Evolutionary conservation across 1,140 invertebrate genomes (phyloP).

Genomic region (Harpegnathos saltator): DNA sequence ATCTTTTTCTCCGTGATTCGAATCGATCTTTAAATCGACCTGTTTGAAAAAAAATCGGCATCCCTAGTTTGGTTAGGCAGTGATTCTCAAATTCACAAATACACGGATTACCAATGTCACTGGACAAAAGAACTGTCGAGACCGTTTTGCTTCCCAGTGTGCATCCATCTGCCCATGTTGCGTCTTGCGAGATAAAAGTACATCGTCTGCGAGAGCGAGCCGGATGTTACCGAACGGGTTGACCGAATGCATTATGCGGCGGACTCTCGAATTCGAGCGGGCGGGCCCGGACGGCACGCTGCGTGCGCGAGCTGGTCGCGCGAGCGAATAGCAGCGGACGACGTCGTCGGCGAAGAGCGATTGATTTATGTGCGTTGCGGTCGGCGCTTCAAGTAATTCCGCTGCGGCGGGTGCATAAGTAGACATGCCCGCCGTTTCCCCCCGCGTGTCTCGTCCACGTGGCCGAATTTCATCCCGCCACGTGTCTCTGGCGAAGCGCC

Average conservation of each 20-base stretch:
- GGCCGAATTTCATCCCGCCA: not conserved
- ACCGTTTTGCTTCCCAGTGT: no score
- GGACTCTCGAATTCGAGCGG: slow-evolving; percentile 22
- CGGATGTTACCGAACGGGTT: slow-evolving; percentile 1
- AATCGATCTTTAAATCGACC: no score
- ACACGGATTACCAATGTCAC: no score
- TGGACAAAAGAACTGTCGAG: no score
- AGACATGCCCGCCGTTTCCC: slow-evolving; percentile 6
- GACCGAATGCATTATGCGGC: slow-evolving; percentile 66
- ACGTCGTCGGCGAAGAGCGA: slow-evolving; percentile 8
- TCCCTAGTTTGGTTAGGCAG: no score
- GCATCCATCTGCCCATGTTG: not conserved
- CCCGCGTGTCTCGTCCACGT: not conserved
- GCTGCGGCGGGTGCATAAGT: slow-evolving; percentile 27
- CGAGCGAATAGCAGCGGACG: slow-evolving; percentile 17
- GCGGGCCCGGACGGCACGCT: slow-evolving; percentile 19
- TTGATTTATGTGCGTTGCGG: slow-evolving; percentile 58
- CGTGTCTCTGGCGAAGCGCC: not conserved
- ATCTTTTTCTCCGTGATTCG: no score
- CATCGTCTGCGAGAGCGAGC: not conserved
- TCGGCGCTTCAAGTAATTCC: slow-evolving; percentile 40
- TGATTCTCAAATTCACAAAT: no score
- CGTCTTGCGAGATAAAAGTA: slow-evolving; percentile 1
- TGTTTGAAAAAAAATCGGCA: no score
- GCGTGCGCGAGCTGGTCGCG: slow-evolving; percentile 55